These are phyloP conservation scores for Bombus sylvicola DNA, from an alignment of 1,140 invertebrate genomes.

Conservation along the genomic window DNA sequence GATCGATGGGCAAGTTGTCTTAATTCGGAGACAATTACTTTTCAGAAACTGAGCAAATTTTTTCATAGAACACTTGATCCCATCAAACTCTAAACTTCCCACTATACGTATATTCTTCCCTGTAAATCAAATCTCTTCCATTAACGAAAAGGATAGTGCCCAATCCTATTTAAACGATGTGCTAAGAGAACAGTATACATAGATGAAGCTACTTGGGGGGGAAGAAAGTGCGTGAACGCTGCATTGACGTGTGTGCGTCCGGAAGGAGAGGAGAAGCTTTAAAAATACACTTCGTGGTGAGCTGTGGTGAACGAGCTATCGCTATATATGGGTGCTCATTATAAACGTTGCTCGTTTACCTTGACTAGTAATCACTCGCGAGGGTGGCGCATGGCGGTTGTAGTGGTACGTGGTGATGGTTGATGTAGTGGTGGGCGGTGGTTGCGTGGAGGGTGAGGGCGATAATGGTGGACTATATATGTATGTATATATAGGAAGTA, in stretches of 20 bases:
- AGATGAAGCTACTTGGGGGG: not conserved
- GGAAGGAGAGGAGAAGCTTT: constrained; percentile 15
- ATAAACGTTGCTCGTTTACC: constrained; percentile 76
- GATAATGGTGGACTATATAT: constrained; percentile 67
- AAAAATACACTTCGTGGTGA: not conserved
- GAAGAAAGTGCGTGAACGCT: constrained; percentile 14
- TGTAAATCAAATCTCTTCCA: not conserved
- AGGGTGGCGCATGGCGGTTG: constrained; percentile 77
- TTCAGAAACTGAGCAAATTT: no score
- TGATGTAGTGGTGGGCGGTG: constrained; percentile 73
- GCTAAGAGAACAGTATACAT: not conserved
- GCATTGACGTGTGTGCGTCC: constrained; percentile 18
- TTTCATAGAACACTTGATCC: no score
- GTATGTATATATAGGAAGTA: not conserved
- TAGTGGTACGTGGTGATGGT: constrained; percentile 73
- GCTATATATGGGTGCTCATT: constrained; percentile 58
- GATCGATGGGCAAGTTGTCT: no score
- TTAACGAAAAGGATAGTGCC: not conserved
- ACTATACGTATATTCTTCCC: no score
- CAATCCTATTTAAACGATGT: not conserved
- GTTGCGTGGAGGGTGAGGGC: constrained; percentile 72
- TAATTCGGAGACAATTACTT: no score
- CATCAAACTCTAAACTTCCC: no score
- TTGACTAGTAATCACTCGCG: constrained; percentile 80
- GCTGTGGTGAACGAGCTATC: constrained; percentile 59